A percentile compares a stretch with the other conserved stretches of the same genome.
Evolutionary conservation across 1,140 invertebrate genomes (phyloP).

Genomic region (Portunus trituberculatus): DNA sequence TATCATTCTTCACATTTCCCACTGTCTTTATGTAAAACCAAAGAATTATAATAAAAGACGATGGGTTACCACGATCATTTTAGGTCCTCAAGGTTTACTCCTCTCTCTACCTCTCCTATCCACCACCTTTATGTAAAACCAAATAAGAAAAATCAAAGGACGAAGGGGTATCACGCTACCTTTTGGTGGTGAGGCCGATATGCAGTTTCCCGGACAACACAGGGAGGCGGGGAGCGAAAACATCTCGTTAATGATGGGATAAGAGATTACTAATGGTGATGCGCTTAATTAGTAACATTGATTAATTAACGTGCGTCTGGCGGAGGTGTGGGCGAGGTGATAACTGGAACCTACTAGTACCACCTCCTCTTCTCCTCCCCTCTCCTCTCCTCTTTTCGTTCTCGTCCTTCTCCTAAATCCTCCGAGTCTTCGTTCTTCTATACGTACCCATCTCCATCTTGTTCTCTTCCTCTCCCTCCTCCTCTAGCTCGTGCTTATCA

Average conservation of each 20-base stretch:
- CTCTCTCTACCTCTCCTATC: background rate
- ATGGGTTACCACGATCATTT: no score
- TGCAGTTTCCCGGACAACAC: background rate
- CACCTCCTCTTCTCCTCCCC: background rate
- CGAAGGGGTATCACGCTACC: no score
- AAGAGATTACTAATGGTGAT: conserved; percentile 54
- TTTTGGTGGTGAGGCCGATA: background rate
- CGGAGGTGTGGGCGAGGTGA: background rate
- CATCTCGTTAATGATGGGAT: conserved; percentile 28
- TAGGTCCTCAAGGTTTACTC: no score
- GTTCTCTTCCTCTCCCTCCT: background rate
- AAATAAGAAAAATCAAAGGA: no score
- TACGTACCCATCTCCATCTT: background rate
- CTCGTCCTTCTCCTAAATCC: conserved; percentile 15
- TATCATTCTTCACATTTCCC: no score
- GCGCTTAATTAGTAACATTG: conserved; percentile 50
- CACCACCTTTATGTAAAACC: no score
- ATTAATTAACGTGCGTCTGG: background rate
- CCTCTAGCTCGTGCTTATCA: background rate
- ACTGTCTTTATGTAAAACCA: no score
- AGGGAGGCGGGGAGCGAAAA: background rate
- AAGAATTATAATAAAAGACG: no score
- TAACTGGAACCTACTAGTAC: background rate
- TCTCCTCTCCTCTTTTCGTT: background rate
- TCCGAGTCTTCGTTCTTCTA: background rate